Percentiles rank a stretch among this genome's conserved stretches.
phyloP scores from a whole-genome alignment of 92 coral and sea anemone species.

The Montipora capitata region DNA sequence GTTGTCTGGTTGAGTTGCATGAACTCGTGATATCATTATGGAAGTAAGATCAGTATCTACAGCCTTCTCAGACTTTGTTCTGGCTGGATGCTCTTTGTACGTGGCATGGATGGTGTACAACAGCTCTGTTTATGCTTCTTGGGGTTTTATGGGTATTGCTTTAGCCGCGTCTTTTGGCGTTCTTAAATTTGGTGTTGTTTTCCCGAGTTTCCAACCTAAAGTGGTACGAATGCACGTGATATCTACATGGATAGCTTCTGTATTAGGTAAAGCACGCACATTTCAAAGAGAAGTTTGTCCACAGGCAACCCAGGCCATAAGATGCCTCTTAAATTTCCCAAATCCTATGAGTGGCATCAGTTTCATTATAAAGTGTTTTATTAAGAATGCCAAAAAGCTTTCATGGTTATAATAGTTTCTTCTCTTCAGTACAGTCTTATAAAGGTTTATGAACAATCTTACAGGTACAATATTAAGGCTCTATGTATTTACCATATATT shows the following conservation, averaged over 20 bases:
- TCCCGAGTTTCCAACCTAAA: constrained; percentile 70
- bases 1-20: too few relatives aligned
- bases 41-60: constrained; percentile 75
- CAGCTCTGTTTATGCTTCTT: constrained; percentile 70
- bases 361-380: too few relatives aligned
- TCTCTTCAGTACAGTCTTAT: too few relatives aligned
- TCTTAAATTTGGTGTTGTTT: constrained; percentile 78
- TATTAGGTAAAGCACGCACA: constrained; percentile 70
- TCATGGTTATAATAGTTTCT: too few relatives aligned
- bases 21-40: constrained; percentile 4
- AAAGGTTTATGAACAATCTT: too few relatives aligned
- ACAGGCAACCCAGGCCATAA: too few relatives aligned
- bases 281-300: too few relatives aligned
- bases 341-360: too few relatives aligned
- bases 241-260: constrained; percentile 87
- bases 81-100: constrained; percentile 81
- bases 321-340: too few relatives aligned
- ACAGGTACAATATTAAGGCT: too few relatives aligned
- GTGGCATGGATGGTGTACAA: constrained; percentile 68
- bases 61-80: constrained; percentile 90
- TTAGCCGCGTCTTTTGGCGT: constrained; percentile 92
- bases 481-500: too few relatives aligned
- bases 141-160: constrained; percentile 80
- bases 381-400: too few relatives aligned
- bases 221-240: constrained; percentile 78